phyloP scores from a whole-genome alignment of 1,140 invertebrate genomes.

The Mya arenaria region DNA sequence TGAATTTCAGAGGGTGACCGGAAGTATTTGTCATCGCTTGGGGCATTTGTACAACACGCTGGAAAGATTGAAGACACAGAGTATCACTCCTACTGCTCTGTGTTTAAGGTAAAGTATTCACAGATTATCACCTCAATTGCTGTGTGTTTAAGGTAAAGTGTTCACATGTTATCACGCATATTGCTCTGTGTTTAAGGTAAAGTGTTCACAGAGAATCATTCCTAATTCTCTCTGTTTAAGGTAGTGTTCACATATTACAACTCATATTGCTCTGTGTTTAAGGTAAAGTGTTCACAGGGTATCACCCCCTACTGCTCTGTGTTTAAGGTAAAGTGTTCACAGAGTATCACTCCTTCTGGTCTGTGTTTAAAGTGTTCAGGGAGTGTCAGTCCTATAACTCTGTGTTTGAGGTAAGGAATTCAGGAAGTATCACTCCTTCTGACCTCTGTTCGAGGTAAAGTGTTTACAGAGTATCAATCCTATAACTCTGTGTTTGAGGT shows the following conservation, averaged over 20 bases:
- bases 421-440: constrained; percentile 56
- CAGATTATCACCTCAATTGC: constrained; percentile 60
- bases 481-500: constrained; percentile 65
- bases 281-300: constrained; percentile 57
- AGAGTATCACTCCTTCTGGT: constrained; percentile 60
- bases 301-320: constrained; percentile 60
- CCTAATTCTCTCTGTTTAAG: constrained; percentile 82
- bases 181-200: constrained; percentile 65
- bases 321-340: constrained; percentile 60
- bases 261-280: constrained; percentile 62
- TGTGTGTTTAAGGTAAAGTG: constrained; percentile 63
- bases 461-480: constrained; percentile 55
- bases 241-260: constrained; percentile 59
- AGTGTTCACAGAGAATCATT: constrained; percentile 49
- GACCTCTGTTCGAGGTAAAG: constrained; percentile 63
- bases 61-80: constrained; percentile 84
- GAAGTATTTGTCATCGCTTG: constrained; percentile 92
- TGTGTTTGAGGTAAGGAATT: constrained; percentile 82
- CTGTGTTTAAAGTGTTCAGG: constrained; percentile 53
- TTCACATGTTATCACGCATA: constrained; percentile 53
- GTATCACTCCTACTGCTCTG: constrained; percentile 58
- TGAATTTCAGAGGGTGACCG: constrained; percentile 90
- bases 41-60: constrained; percentile 89
- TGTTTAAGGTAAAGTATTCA: constrained; percentile 60
- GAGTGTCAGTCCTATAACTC: constrained; percentile 60